Conservation (phyloP, 2,888 invertebrate genomes). For the Caenorhabditis becei region DNA sequence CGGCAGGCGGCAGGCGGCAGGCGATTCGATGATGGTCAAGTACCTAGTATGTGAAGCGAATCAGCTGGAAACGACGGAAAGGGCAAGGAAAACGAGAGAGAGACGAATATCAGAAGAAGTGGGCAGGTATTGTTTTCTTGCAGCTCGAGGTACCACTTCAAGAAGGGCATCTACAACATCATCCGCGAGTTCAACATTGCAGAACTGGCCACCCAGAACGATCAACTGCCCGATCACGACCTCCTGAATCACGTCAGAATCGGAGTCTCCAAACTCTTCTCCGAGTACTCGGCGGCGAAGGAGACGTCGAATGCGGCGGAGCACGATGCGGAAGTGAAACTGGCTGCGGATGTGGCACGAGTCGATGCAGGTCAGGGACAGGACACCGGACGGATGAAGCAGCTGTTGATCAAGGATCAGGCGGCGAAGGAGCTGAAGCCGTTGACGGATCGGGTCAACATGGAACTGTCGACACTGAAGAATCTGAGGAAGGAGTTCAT, state of each 20-base stretch:
- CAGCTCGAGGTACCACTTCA: too few relatives aligned
- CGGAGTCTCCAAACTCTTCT: slow-evolving; percentile 98
- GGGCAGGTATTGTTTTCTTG: too few relatives aligned
- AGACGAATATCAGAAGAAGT: too few relatives aligned
- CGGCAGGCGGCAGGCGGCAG: too few relatives aligned
- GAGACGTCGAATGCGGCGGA: slow-evolving; percentile 69
- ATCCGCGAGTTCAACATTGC: slow-evolving; percentile 70
- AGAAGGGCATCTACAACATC: slow-evolving; percentile 70
- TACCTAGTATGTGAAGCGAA: too few relatives aligned
- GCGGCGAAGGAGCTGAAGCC: slow-evolving; percentile 70
- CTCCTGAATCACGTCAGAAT: slow-evolving; percentile 94
- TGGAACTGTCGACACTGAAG: slow-evolving; percentile 95
- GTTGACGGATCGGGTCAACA: slow-evolving; percentile 65
- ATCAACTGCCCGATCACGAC: slow-evolving; percentile 89
- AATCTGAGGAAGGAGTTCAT: slow-evolving; percentile 95
- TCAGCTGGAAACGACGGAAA: too few relatives aligned
- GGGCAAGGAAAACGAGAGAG: too few relatives aligned
- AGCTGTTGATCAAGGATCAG: slow-evolving; percentile 88
- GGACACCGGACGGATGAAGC: slow-evolving; percentile 68
- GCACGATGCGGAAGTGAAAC: slow-evolving; percentile 60
- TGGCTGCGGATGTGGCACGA: slow-evolving; percentile 59
- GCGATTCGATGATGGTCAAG: too few relatives aligned
- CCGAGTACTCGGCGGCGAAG: slow-evolving; percentile 96
- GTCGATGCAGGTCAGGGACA: slow-evolving; percentile 62
- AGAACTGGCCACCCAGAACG: slow-evolving; percentile 65